These are phyloP conservation scores for Drosophila testacea DNA, from an alignment of 2,888 invertebrate genomes.

Conservation along the genomic window DNA sequence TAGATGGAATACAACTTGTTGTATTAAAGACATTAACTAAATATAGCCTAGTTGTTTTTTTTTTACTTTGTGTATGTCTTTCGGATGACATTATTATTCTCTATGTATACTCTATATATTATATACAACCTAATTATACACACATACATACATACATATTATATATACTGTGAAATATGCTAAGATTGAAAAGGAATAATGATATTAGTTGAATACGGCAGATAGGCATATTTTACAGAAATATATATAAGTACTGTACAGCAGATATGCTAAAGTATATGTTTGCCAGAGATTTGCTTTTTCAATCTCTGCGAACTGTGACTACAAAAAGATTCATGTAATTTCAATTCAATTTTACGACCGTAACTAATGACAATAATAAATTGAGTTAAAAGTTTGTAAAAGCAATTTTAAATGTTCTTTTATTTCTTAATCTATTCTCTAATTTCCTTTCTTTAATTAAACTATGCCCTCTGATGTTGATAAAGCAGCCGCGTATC, in stretches of 20 bases:
- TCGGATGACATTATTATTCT: slow-evolving; percentile 29
- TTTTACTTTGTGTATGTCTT: slow-evolving; percentile 16
- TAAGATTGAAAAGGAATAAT: not conserved
- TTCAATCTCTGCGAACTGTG: slow-evolving; percentile 43
- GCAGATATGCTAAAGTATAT: slow-evolving; percentile 4
- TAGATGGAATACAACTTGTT: slow-evolving; percentile 14
- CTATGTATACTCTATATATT: slow-evolving; percentile 29
- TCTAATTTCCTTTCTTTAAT: not conserved
- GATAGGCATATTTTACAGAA: slow-evolving; percentile 2
- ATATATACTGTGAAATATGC: slow-evolving; percentile 34
- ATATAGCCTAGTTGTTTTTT: slow-evolving; percentile 26
- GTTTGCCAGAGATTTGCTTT: slow-evolving; percentile 47
- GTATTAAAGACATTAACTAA: slow-evolving; percentile 26
- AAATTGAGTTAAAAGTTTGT: slow-evolving; percentile 68
- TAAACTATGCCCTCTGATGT: slow-evolving; percentile 1
- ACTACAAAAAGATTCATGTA: slow-evolving; percentile 24
- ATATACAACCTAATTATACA: slow-evolving; percentile 38
- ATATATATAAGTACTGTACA: slow-evolving; percentile 6
- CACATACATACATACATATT: not conserved
- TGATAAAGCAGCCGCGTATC: slow-evolving; percentile 8
- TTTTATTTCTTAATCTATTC: not conserved
- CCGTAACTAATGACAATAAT: slow-evolving; percentile 74
- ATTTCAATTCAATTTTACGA: slow-evolving; percentile 49
- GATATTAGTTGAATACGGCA: slow-evolving; percentile 1
- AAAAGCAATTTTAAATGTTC: slow-evolving; percentile 32